Evolutionary conservation across 2,888 invertebrate genomes (phyloP), one percentile per base, ranked within the genome.

Genomic region (Nomada ferruginata): DNA sequence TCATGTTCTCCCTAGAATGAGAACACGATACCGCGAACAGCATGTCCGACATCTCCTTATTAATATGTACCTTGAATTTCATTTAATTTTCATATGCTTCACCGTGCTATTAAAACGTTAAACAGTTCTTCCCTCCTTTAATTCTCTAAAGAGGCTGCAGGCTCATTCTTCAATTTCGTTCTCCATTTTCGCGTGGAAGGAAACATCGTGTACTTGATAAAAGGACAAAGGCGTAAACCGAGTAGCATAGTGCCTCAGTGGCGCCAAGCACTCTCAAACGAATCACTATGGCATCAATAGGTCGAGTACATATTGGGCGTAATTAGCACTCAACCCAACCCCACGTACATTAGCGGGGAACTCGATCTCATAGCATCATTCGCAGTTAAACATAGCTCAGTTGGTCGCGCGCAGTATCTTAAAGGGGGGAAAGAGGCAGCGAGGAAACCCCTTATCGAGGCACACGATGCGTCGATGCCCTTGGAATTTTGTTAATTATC

Each of bases 251-350:
- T 47, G 47, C 15, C 15, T 47, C 47, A 47, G 15, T 47, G 47
- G 47, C 47, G 47, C 47, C 47, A 13, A 47, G 47, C 13, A 15
- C 15, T 47, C 20, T n/a, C n/a, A 44, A 20, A 2, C 20, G 53
- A 53, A 36, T 23, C 57, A 9, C 36, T 20, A 44, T 55, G 55
- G 44, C 18, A 23, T 36, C 57, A 44, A 20, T 11, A 74, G 69
- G 61, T 18, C 42, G 26, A 26, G n/a, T 44, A 57, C n/a, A 63
- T 66, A 26, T 59, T 23, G 47, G 20, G 47, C 57, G 10, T 82
- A 72, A 76, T 82, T 72, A 68, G 55, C 55, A 64, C 66, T 79
- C 53, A 60, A 26, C 42, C 55, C 13, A 60, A 9, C 44, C 44
- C 59, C 5, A 50, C 23, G 29, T 75, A 42, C 69, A 63, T 76